phyloP scores from a whole-genome alignment of 35 echinoderm and acorn worm genomes.

The Acanthaster planci region DNA sequence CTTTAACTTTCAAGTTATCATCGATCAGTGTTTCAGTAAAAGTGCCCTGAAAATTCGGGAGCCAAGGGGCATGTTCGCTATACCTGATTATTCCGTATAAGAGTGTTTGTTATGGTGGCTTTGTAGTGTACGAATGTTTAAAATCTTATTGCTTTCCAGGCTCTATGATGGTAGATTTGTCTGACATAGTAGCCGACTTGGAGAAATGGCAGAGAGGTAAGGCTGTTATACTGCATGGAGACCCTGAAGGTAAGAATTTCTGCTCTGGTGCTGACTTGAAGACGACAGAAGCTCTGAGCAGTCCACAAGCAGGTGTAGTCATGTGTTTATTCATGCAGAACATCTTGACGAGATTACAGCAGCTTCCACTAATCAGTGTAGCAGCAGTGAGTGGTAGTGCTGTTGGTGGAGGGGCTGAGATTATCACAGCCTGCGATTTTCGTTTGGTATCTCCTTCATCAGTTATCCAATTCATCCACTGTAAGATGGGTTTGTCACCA shows the following conservation, averaged over 20 bases:
- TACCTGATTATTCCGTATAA: too few relatives aligned
- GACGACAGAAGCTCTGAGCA: slow-evolving; percentile 26
- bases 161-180: slow-evolving; percentile 91
- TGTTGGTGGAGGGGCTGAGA: slow-evolving; percentile 78
- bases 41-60: too few relatives aligned
- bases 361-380: slow-evolving; percentile 70
- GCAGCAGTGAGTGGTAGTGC: slow-evolving; percentile 74
- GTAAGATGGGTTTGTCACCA: slow-evolving; percentile 72
- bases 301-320: slow-evolving; percentile 50
- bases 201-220: slow-evolving; percentile 85
- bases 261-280: slow-evolving; percentile 74
- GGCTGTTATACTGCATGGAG: slow-evolving; percentile 69
- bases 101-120: too few relatives aligned
- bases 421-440: slow-evolving; percentile 90
- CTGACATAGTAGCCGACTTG: slow-evolving; percentile 70
- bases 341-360: slow-evolving; percentile 62
- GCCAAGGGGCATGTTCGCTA: too few relatives aligned
- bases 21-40: too few relatives aligned
- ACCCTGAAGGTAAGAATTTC: slow-evolving; percentile 59
- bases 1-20: too few relatives aligned
- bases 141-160: slow-evolving; percentile 60
- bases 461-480: slow-evolving; percentile 77
- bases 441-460: slow-evolving; percentile 44
- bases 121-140: too few relatives aligned
- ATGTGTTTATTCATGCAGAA: slow-evolving; percentile 99